These are phyloP conservation scores for Himantopus leucocephalus DNA, from an alignment of 2,113 vertebrate genomes.

Conservation along the genomic window DNA sequence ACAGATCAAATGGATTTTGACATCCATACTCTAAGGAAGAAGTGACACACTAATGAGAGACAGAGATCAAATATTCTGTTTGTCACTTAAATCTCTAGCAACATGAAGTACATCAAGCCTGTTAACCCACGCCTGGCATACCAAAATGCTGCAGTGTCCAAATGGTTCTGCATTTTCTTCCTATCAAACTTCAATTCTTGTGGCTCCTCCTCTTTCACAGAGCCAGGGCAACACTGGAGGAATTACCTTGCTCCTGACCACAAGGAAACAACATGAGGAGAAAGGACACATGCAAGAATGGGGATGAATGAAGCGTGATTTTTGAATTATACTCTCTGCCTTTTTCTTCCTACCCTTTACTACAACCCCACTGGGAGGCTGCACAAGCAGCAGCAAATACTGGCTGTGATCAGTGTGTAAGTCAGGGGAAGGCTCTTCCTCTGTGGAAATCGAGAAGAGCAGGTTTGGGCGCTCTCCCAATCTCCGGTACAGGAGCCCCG, in stretches of 20 bases:
- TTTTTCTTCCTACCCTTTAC: neutral
- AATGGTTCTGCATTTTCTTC: too few species aligned
- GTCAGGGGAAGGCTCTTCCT: neutral
- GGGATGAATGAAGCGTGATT: neutral
- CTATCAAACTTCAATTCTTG: neutral
- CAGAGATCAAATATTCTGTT: conserved; percentile 12
- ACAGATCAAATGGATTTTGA: conserved; percentile 4
- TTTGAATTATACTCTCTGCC: neutral
- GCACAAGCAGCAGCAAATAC: neutral
- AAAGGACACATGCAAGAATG: neutral
- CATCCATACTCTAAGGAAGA: neutral
- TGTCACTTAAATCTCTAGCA: neutral
- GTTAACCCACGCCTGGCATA: neutral
- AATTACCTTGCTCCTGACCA: neutral
- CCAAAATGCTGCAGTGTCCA: neutral
- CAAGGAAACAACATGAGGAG: neutral
- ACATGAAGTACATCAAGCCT: neutral
- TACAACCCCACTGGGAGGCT: neutral
- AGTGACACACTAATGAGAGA: neutral
- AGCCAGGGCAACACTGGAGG: neutral
- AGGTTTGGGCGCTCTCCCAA: neutral
- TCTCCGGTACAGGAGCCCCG: neutral
- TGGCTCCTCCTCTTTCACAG: neutral
- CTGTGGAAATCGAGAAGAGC: neutral
- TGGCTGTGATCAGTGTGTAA: neutral